phyloP scores from a whole-genome alignment of 2,113 vertebrate species.

The Spea bombifrons region DNA sequence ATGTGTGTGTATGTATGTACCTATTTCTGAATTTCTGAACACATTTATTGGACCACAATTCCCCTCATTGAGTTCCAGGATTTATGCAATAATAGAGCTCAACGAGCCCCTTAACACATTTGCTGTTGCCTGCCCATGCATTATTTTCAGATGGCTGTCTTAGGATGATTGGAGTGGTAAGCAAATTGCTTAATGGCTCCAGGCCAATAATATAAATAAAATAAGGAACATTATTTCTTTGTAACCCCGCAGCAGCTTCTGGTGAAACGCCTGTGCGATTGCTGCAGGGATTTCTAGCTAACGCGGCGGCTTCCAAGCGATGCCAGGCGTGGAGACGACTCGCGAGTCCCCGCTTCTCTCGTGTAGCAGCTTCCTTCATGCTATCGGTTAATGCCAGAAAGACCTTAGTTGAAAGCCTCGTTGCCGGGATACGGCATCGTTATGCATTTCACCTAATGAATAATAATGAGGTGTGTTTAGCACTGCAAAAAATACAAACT shows the following conservation, averaged over 20 bases:
- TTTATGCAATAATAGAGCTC: no score
- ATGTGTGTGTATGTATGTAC: no score
- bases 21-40: no score
- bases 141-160: no score
- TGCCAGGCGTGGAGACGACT: neutral
- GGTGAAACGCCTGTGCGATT: neutral
- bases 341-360: conserved; percentile 1
- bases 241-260: neutral
- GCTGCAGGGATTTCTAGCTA: neutral
- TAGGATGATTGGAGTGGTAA: no score
- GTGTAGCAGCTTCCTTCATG: conserved; percentile 21
- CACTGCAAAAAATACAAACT: neutral
- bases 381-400: conserved; percentile 48
- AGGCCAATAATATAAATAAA: no score
- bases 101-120: no score
- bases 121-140: no score
- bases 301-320: neutral
- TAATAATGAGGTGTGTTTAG: conserved; percentile 51
- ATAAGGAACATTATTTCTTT: no score
- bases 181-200: no score
- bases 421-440: conserved; percentile 31
- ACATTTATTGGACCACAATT: no score
- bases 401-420: conserved; percentile 26
- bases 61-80: no score
- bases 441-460: conserved; percentile 51